Conservation (phyloP, 2,797 vertebrate species). For the Spinibarbus caldwelli region DNA sequence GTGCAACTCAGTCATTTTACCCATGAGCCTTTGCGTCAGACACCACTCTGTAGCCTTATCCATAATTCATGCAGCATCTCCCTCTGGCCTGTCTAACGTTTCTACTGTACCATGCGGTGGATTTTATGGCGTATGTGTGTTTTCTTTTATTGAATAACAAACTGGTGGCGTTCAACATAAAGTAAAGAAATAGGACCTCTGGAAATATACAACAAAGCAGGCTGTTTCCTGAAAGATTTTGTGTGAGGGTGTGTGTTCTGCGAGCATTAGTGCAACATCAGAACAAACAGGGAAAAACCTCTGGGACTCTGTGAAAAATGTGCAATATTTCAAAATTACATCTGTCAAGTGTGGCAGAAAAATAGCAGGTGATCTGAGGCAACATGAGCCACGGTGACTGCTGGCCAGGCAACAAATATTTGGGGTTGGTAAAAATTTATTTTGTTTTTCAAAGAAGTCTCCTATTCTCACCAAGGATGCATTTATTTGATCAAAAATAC, state of each 20-base stretch:
- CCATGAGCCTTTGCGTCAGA: constrained; percentile 58
- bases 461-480: neutral
- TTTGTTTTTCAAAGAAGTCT: too few relatives aligned
- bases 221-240: constrained; percentile 33
- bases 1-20: constrained; percentile 59
- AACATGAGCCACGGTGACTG: neutral
- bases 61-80: constrained; percentile 57
- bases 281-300: neutral
- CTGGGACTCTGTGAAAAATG: constrained; percentile 1
- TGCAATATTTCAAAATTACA: constrained; percentile 26
- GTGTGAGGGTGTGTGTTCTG: constrained; percentile 32
- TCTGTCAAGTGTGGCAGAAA: constrained; percentile 22
- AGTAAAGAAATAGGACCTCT: constrained; percentile 22
- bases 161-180: neutral
- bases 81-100: constrained; percentile 56
- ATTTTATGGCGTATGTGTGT: constrained; percentile 25
- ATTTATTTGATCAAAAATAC: too few relatives aligned
- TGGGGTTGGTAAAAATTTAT: neutral
- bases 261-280: constrained; percentile 20
- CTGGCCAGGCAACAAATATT: neutral
- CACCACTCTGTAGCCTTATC: constrained; percentile 55
- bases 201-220: constrained; percentile 1
- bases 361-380: constrained; percentile 18
- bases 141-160: constrained; percentile 41
- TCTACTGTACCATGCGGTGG: constrained; percentile 54